Conservation (phyloP, 1,140 invertebrate genomes). For the Plectrocnemia conspersa region DNA sequence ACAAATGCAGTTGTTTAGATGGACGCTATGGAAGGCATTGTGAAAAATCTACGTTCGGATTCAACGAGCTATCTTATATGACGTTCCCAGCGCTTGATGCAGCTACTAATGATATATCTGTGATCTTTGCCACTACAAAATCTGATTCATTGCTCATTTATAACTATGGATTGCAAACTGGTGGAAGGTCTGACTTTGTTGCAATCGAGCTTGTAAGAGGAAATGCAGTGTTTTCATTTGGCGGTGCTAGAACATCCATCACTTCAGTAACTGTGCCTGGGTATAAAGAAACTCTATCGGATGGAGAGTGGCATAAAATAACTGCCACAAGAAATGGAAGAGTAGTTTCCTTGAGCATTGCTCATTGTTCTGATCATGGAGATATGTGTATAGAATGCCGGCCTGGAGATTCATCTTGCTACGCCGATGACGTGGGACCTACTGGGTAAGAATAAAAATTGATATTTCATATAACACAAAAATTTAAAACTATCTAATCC, state of each 20-base stretch:
- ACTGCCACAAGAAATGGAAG: conserved; percentile 84
- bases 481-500: conserved; percentile 4
- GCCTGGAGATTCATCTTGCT: conserved; percentile 74
- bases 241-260: conserved; percentile 79
- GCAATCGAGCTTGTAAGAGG: conserved; percentile 83
- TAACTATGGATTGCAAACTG: conserved; percentile 81
- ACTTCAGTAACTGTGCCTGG: conserved; percentile 66
- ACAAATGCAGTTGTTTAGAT: conserved; percentile 81
- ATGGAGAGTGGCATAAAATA: conserved; percentile 87
- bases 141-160: conserved; percentile 80
- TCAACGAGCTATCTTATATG: conserved; percentile 85
- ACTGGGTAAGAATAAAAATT: conserved; percentile 51
- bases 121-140: conserved; percentile 88
- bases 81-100: conserved; percentile 78
- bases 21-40: conserved; percentile 87
- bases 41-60: conserved; percentile 84
- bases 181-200: conserved; percentile 87
- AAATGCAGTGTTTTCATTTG: conserved; percentile 81
- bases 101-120: conserved; percentile 84
- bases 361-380: conserved; percentile 75
- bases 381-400: conserved; percentile 80
- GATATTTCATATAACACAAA: conserved; percentile 1
- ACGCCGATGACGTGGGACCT: conserved; percentile 76
- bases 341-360: conserved; percentile 78
- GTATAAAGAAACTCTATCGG: conserved; percentile 62